A percentile compares a stretch with the other conserved stretches of the same genome.
phyloP scores from a whole-genome alignment of 1,140 invertebrate species.

The Nasonia longicornis region DNA sequence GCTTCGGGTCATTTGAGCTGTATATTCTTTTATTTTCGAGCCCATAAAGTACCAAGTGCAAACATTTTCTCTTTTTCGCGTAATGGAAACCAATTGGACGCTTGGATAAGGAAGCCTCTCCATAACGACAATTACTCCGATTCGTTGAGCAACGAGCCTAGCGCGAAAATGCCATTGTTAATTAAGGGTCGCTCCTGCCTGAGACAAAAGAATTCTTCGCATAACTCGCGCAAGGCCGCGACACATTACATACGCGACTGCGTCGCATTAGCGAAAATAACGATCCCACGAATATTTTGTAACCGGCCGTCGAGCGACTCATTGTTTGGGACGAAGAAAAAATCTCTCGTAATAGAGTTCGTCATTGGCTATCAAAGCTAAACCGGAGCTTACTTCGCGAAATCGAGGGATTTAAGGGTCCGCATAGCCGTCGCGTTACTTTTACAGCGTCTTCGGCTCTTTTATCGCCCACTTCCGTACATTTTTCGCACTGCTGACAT shows the following conservation, averaged over 20 bases:
- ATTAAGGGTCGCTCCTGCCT: constrained; percentile 3
- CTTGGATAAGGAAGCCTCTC: too few relatives aligned
- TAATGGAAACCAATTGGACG: too few relatives aligned
- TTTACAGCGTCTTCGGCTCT: neutral
- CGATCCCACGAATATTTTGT: constrained; percentile 5
- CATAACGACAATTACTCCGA: neutral
- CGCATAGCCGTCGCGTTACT: neutral
- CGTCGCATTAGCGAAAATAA: neutral
- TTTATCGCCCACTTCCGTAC: neutral
- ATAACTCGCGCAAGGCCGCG: constrained; percentile 4
- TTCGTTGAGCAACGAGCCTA: neutral
- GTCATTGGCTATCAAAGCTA: too few relatives aligned
- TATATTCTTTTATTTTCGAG: too few relatives aligned
- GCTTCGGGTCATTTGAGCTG: too few relatives aligned
- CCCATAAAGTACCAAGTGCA: too few relatives aligned
- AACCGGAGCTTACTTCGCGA: too few relatives aligned
- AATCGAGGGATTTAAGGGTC: neutral
- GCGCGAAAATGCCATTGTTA: constrained; percentile 10
- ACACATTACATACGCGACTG: too few relatives aligned
- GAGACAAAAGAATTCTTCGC: constrained; percentile 17
- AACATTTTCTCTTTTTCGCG: too few relatives aligned
- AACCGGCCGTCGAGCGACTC: neutral
- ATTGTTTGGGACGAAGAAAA: too few relatives aligned
- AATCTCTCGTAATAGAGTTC: too few relatives aligned
- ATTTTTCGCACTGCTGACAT: too few relatives aligned